Evolutionary conservation across 2,797 vertebrate genomes (phyloP), one percentile per base, ranked within the genome.

Genomic region (Epinephelus coioides): DNA sequence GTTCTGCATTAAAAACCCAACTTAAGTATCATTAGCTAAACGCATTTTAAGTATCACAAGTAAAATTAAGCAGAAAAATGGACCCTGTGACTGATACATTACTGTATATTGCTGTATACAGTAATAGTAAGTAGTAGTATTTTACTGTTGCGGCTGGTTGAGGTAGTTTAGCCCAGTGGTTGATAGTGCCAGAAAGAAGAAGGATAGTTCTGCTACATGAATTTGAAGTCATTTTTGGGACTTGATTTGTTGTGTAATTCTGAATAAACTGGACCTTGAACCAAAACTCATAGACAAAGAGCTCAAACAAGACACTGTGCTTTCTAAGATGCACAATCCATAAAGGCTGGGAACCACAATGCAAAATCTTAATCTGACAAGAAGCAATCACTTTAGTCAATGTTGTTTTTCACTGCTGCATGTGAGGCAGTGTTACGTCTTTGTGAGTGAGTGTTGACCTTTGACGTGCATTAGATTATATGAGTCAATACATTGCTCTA

Each of bases 391-490:
- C 34, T 34, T 34, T 8, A 34, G 23, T 23, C 13, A 23, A 59
- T 34, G 4, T 11, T 34, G 4, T 11, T 55, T 18, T 30, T 11
- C 40, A 27, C 9, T 6, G 21, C n/a, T 25, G 49, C 10, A 57
- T 30, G 17, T 59, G 7, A 0, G 25, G 17, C 44, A 10, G 5
- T 13, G 47, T 34, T 21, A 4, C 44, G 18, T 19, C 30, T 54
- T 8, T 47, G 8, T 23, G 40, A 69, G 46, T 4, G 21, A 43
- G 8, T 14, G 44, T 13, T 78, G 59, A 66, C 27, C 63, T 79
- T 69, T 64, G 38, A 77, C 34, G 6, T 49, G 5, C 23, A 68
- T 43, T 59, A 19, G 23, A 59, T 71, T 57, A 30, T 19, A 49
- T 14, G 51, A 46, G 44, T 59, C 49, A 67, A 21, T 69, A 46